Evolutionary conservation across 2,113 vertebrate species (phyloP), one percentile per base, ranked within the genome.

Genomic region (Cavia aperea): DNA sequence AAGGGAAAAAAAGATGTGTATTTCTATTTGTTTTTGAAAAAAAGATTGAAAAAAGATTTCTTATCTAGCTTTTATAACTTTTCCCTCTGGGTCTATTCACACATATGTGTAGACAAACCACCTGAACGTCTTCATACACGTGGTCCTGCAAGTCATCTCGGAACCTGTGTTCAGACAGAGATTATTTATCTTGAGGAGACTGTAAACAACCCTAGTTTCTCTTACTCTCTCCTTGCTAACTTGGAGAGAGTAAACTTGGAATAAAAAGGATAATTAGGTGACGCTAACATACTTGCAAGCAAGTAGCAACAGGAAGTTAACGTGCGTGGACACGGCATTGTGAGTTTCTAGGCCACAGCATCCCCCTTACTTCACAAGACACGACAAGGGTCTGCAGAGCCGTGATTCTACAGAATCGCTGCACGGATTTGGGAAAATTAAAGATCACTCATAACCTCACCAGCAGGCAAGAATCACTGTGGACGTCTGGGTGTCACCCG

Each of bases 221-320:
- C 54, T 58, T 87, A 49, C 19, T 56, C 12, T 68, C 51, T 94
- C 39, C 82, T 94, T 93, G 54, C 49, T 86, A 26, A 93, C 79
- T 36, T 72, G 58, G 82, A 83, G 39, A 39, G 39, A 39, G 39
- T 39, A 39, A 39, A 39, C 39, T 39, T 39, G 39, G 39, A 39
- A 39, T 39, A 51, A 94, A 89, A 54, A 0, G 2, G 78, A 86
- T 36, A 29, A 49, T 46, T 54, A 51, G 56, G n/a, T 73, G 51
- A 73, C 91, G 85, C 75, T 83, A 63, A 81, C n/a, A 16, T 12
- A 79, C 16, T 56, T 43, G 21, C 15, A 58, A 92, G 8, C 46
- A 75, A 85, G 16, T 33, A 90, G 58, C 51, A 87, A 70, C 24
- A 51, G 68, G 29, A 62, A 31, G 65, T 15, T 79, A 78, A 90